Conservation (phyloP, 1,140 invertebrate genomes). For the Eriocheir sinensis region DNA sequence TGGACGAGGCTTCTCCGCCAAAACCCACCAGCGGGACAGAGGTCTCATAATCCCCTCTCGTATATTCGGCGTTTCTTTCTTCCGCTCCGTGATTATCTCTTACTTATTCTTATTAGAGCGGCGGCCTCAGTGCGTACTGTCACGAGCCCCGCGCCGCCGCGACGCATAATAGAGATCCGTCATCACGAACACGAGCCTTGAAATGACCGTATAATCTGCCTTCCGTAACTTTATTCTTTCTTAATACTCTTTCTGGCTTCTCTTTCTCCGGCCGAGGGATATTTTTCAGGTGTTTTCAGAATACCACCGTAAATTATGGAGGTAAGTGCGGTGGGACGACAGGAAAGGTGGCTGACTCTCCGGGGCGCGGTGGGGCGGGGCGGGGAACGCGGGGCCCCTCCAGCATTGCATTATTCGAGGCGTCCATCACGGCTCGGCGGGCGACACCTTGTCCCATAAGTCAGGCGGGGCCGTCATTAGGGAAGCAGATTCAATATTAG, state of each 20-base stretch:
- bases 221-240: no score
- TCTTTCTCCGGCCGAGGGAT: no score
- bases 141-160: no score
- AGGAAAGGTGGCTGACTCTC: no score
- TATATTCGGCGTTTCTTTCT: neutral
- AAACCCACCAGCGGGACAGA: neutral
- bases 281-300: neutral
- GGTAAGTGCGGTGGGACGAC: neutral
- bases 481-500: conserved; percentile 3
- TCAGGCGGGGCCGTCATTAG: neutral
- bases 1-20: neutral
- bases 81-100: neutral
- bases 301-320: neutral
- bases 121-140: no score
- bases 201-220: neutral
- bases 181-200: neutral
- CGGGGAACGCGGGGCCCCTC: neutral
- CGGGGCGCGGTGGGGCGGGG: no score
- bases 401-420: neutral
- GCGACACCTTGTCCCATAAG: conserved; percentile 13
- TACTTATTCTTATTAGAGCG: no score
- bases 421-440: conserved; percentile 18
- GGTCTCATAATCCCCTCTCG: neutral
- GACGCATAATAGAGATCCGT: neutral
- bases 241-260: no score